Evolutionary conservation across 2,113 vertebrate genomes (phyloP), one percentile per base, ranked within the genome.

Genomic region (Anthoscopus minutus): DNA sequence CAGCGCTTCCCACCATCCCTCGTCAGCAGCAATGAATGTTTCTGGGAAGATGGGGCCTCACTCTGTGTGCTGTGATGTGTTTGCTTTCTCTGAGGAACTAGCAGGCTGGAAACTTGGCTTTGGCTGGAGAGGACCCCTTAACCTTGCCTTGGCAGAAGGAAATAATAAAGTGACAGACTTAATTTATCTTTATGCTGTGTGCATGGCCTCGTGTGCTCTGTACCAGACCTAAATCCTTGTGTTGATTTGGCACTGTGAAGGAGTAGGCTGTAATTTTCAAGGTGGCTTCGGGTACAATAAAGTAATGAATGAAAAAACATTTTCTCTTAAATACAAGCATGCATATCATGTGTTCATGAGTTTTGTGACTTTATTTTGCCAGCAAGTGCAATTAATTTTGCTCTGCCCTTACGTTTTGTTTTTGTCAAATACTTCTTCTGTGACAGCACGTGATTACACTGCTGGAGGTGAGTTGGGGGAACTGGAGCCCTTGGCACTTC

Each of bases 31-130:
- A 70, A 12, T 3, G 19, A 53, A 33, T 1, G 3, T 27, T 77
- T 71, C 66, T 77, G 81, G 61, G 84, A 87, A 88, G 84, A 89
- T 6, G 28, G 57, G 77, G 66, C 87, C 91, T 92, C 21, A 2
- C 70, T 71, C 70, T 67, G 45, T 23, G 6, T 84, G 53, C 40
- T 3, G 8, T 13, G 6, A 42, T 40, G 72, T 76, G 66, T 85
- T 87, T 82, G 62, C 81, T 92, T 69, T 91, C 89, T 87, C 89
- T 77, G 64, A 66, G 82, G 56, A 92, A 10, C 74, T 20, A 73
- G 60, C 74, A 74, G 81, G 58, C 94, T 96, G 89, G 92, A 93
- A 93, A 95, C 95, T 95, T 94, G 89, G 89, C 96, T 94, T 93
- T 9, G 3, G 40, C 56, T 88, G 62, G 82, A 60, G 71, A 64